Evolutionary conservation across 2,888 invertebrate species (phyloP).

Genomic region (Strigamia crassipes): DNA sequence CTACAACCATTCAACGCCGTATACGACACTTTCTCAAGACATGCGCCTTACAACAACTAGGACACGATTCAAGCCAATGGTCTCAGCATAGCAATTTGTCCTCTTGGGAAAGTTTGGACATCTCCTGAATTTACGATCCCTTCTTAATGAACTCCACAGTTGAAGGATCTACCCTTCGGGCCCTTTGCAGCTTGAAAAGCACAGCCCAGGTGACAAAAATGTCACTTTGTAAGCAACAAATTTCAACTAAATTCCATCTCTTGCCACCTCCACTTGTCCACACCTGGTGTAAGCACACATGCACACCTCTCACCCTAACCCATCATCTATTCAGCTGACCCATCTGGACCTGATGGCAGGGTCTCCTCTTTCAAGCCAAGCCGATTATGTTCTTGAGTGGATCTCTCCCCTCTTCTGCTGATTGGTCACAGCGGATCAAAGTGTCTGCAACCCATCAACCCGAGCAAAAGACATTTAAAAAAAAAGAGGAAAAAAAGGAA

Average conservation of each 20-base stretch:
- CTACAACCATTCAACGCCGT: background rate
- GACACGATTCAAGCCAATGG: conserved; percentile 6
- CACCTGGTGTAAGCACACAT: background rate
- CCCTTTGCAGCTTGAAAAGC: background rate
- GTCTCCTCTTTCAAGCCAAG: conserved; percentile 30
- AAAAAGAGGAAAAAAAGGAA: conserved; percentile 7
- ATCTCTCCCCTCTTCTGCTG: conserved; percentile 29
- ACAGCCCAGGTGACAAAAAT: background rate
- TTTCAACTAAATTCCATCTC: conserved; percentile 15
- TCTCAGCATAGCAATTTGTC: conserved; percentile 28
- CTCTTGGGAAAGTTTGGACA: conserved; percentile 18
- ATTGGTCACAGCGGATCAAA: conserved; percentile 34
- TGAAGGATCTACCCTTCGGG: background rate
- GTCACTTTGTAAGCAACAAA: background rate
- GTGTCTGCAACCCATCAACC: conserved; percentile 29
- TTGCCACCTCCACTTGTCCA: conserved; percentile 13
- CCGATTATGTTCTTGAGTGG: conserved; percentile 34
- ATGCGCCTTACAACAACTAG: conserved; percentile 5
- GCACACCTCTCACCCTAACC: background rate
- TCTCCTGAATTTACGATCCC: background rate
- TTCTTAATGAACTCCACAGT: conserved; percentile 22
- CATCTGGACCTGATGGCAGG: conserved; percentile 29
- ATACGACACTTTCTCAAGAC: background rate
- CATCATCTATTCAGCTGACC: conserved; percentile 12
- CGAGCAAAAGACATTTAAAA: background rate